Conservation (phyloP, 1,140 invertebrate species). For the Trachelipus rathkii region DNA sequence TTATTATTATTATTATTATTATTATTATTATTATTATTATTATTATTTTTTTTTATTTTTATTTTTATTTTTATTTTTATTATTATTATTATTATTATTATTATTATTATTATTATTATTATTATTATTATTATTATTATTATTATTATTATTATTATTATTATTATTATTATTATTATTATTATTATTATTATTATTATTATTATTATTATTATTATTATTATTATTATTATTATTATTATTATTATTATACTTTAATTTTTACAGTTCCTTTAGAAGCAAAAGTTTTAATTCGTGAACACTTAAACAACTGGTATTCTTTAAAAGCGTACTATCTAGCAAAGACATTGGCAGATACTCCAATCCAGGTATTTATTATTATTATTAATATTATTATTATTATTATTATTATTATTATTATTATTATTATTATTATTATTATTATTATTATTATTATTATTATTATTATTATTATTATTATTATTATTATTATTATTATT, state of each 20-base stretch:
- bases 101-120: too few species aligned
- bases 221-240: conserved; percentile 23
- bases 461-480: too few species aligned
- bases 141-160: conserved; percentile 24
- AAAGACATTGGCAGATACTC: conserved; percentile 88
- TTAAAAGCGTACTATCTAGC: conserved; percentile 92
- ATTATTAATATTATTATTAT: not conserved
- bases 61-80: too few species aligned
- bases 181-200: too few species aligned
- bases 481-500: too few species aligned
- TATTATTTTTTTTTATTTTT: too few species aligned
- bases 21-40: conserved; percentile 27
- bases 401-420: too few species aligned
- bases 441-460: too few species aligned
- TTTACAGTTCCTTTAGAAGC: conserved; percentile 87
- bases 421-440: too few species aligned
- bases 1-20: not conserved
- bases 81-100: too few species aligned
- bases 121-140: conserved; percentile 1
- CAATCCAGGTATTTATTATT: conserved; percentile 72
- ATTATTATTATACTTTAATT: conserved; percentile 32
- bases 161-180: too few species aligned
- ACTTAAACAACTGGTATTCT: conserved; percentile 97
- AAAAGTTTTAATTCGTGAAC: conserved; percentile 88
- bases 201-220: too few species aligned